Percentiles rank a stretch among this genome's conserved stretches.
Evolutionary conservation across 2,888 invertebrate genomes (phyloP).

Genomic region (Periphyllus acericola): DNA sequence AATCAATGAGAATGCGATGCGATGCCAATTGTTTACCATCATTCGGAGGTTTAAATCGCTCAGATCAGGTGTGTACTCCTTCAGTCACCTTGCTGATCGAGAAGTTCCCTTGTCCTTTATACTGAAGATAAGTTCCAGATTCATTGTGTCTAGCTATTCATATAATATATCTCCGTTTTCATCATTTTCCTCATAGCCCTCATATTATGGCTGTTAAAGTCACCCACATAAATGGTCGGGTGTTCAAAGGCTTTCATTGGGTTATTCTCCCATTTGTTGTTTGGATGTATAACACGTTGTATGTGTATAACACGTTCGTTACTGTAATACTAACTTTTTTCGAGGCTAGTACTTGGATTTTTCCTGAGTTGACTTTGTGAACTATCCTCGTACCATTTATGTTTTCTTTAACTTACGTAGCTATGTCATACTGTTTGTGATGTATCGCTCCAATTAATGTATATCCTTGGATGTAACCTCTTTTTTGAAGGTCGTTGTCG

Average conservation of each 20-base stretch:
- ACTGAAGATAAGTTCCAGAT: conserved; percentile 41
- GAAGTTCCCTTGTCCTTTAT: conserved; percentile 51
- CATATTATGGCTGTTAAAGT: conserved; percentile 51
- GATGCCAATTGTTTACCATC: conserved; percentile 13
- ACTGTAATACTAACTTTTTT: conserved; percentile 33
- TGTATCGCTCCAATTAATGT: conserved; percentile 31
- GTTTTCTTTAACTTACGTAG: conserved; percentile 45
- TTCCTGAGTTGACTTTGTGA: no score
- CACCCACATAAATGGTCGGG: conserved; percentile 36
- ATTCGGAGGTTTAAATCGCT: conserved; percentile 34
- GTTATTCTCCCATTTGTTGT: conserved; percentile 28
- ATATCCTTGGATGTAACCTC: conserved; percentile 41
- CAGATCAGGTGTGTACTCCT: conserved; percentile 43
- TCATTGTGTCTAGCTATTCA: conserved; percentile 15
- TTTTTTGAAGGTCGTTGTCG: conserved; percentile 47
- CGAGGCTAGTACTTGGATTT: conserved; percentile 11
- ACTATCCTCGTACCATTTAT: conserved; percentile 5
- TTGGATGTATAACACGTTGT: conserved; percentile 47
- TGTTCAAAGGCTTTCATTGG: conserved; percentile 41
- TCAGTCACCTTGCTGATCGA: conserved; percentile 45
- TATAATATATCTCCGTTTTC: conserved; percentile 34
- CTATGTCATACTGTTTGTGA: conserved; percentile 38
- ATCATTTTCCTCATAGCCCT: conserved; percentile 35
- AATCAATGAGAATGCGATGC: conserved; percentile 12
- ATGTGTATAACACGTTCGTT: conserved; percentile 31